Evolutionary conservation across 64 coral and sea anemone species (phyloP).

Genomic region (Exaiptasia diaphana): DNA sequence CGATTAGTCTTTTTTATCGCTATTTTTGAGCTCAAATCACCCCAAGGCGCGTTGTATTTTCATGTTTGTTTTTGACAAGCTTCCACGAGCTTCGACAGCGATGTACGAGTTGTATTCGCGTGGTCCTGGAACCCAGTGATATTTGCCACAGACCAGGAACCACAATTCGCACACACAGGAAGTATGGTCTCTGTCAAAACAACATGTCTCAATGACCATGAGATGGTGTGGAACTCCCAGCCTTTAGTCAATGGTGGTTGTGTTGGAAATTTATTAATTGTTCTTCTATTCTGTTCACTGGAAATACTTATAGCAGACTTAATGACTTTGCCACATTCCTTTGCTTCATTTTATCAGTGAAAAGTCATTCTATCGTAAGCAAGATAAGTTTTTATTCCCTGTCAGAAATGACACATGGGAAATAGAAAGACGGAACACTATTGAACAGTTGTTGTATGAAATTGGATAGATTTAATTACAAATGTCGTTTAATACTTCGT

Average conservation of each 20-base stretch:
- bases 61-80: too few species aligned
- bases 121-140: too few species aligned
- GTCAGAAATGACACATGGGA: slow-evolving; percentile 32
- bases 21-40: too few species aligned
- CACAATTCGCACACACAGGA: too few species aligned
- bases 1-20: too few species aligned
- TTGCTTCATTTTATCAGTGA: slow-evolving; percentile 23
- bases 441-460: background rate
- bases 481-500: too few species aligned
- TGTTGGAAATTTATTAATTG: background rate
- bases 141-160: too few species aligned
- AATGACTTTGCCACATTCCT: slow-evolving; percentile 17
- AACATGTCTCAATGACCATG: background rate
- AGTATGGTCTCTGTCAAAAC: background rate
- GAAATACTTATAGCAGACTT: slow-evolving; percentile 30
- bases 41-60: too few species aligned
- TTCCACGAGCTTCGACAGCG: too few species aligned
- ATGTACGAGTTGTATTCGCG: too few species aligned
- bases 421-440: too few species aligned
- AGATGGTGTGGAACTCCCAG: background rate
- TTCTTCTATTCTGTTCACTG: slow-evolving; percentile 5
- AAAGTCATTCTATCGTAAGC: slow-evolving; percentile 24
- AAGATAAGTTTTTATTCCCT: slow-evolving; percentile 33
- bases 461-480: too few species aligned
- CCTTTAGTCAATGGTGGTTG: background rate